Evolutionary conservation across 2,113 vertebrate genomes (phyloP), one percentile per base, ranked within the genome.

Genomic region (Capreolus pygargus): DNA sequence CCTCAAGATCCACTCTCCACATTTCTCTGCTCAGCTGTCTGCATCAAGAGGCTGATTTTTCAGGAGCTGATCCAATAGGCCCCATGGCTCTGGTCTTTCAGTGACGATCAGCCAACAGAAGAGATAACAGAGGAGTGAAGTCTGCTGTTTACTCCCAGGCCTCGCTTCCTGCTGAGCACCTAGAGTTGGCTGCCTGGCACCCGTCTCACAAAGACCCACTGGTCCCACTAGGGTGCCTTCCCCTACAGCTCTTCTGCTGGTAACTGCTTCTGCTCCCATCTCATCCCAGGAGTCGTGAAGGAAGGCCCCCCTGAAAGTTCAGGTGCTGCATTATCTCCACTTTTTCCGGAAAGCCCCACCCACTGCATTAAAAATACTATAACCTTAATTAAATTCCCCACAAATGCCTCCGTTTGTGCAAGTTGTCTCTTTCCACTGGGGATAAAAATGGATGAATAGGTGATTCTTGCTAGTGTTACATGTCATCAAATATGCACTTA

Each of bases 21-120:
- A 13, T 19, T 30, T n/a, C 21, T 28, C 61, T 45, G 1, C 43
- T 84, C 57, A 61, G 27, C 17, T n/a, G 28, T 89, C 36, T 28
- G 14, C 50, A 97, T 8, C 2, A 12, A 54, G 14, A 79, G 15
- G 47, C 27, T 92, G 52, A 50, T 58, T 92, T 86, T 36, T 5
- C 3, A 0, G 3, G 23, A 70, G 30, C 36, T 25, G 1, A 33
- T 70, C 4, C 19, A 81, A 2, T 2, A 13, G 10, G 7, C 19
- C 81, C 33, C 12, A 0, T 4, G 67, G 1, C 10, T 39, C 47
- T 86, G 57, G n/a, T 7, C 67, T 70, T 19, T 60, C 23, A 50
- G 36, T 52, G 6, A 88, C 15, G 17, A 74, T 5, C 11, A 45
- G 8, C 13, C 23, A 54, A 25, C 2, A 30, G 36, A 1, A 64